Base-by-base conservation (phyloP, 2,113 vertebrate species). In the Sterrhoptilus dennistouni region DNA sequence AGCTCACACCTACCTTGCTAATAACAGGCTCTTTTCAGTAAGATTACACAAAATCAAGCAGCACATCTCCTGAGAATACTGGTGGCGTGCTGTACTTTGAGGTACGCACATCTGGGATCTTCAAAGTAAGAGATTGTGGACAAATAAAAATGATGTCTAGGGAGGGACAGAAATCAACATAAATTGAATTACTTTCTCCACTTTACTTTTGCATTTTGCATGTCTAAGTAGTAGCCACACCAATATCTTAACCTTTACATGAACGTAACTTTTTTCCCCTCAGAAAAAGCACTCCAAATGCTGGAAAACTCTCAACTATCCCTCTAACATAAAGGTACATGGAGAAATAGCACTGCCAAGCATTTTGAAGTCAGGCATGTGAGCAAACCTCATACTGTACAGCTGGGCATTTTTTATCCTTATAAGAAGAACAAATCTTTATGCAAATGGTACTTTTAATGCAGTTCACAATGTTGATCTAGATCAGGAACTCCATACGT, bases 1-100 rank as follows among this genome's bases (percentile, higher is more conserved):
- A 80, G 29, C 72, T 78, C 59, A 69, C 87, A 47, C 83, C 64
- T 80, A 86, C 93, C 69, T 77, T n/a, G 56, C 72, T 92, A 92
- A 86, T 92, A 86, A 40, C 79, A 50, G 64, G 40, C 54, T 64
- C 25, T 81, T 60, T 70, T 77, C 83, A 53, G 65, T 44, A 69
- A 68, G 57, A 95, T 84, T 56, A 93, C 83, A 89, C 65, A 72
- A 71, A 87, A 84, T 68, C 57, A 91, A 79, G 38, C 31, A 36
- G 52, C 38, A 15, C 56, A 45, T 31, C 91, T 78, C 77, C 15
- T 1, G 11, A 60, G 95, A 60, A 19, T 11, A 17, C 3, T 29
- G 35, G 29, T 8, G 10, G 19, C 23, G 17, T 0, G 15, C 64
- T 68, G 2, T 28, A 27, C 78, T 52, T 56, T 0, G 5, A 94